phyloP scores from a whole-genome alignment of 2,888 invertebrate species.

The Tupiocoris notatus region DNA sequence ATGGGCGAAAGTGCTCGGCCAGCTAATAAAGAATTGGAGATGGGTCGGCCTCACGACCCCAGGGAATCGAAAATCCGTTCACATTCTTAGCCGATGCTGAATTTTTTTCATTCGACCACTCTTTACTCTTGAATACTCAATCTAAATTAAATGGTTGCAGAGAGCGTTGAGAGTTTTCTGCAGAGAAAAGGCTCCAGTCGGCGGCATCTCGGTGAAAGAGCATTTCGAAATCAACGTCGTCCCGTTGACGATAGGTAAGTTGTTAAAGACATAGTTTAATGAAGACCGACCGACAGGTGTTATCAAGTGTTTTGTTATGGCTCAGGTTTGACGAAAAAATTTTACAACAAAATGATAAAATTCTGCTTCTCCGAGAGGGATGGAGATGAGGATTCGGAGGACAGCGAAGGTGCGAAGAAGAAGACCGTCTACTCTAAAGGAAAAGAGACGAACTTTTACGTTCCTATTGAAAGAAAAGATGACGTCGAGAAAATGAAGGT shows the following conservation, averaged over 20 bases:
- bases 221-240: conserved; percentile 98
- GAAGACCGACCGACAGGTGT: not conserved
- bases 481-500: conserved; percentile 98
- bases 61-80: too few relatives aligned
- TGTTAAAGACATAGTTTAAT: not conserved
- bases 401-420: conserved; percentile 56
- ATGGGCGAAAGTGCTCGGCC: too few relatives aligned
- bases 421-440: conserved; percentile 61
- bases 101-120: too few relatives aligned
- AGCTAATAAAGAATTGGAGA: too few relatives aligned
- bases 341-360: conserved; percentile 94
- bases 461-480: conserved; percentile 80
- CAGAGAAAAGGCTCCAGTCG: conserved; percentile 92
- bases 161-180: conserved; percentile 92
- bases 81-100: too few relatives aligned
- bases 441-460: conserved; percentile 86
- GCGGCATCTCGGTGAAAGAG: conserved; percentile 98
- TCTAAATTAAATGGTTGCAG: too few relatives aligned
- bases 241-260: conserved; percentile 79
- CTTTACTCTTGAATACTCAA: too few relatives aligned
- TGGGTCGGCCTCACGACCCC: too few relatives aligned
- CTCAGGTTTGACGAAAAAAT: conserved; percentile 84
- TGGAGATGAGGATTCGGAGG: conserved; percentile 72
- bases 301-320: conserved; percentile 5
- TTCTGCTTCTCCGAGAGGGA: conserved; percentile 96